Evolutionary conservation across 2,888 invertebrate species (phyloP).

Genomic region (Ectropis crepuscularia): DNA sequence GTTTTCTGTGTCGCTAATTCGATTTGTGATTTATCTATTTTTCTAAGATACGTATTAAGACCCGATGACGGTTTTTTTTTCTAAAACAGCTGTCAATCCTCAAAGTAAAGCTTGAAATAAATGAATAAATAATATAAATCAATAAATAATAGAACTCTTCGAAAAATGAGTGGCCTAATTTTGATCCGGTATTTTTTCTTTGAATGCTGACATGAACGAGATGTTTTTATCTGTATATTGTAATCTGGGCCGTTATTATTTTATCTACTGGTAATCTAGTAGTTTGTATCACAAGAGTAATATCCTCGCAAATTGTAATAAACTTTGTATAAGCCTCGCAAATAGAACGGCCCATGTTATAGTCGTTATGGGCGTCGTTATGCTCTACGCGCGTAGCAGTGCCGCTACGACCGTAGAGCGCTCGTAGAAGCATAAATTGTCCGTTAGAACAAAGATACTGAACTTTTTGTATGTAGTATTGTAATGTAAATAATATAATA

Average conservation of each 20-base stretch:
- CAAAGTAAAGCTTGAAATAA: too few relatives aligned
- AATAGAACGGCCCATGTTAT: conserved; percentile 36
- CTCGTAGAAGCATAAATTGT: conserved; percentile 52
- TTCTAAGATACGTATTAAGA: too few relatives aligned
- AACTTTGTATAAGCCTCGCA: conserved; percentile 32
- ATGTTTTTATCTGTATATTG: too few relatives aligned
- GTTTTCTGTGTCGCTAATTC: too few relatives aligned
- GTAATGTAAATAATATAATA: not conserved
- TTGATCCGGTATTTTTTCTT: too few relatives aligned
- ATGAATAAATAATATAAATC: too few relatives aligned
- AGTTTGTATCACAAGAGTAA: conserved; percentile 6
- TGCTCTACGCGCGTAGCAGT: conserved; percentile 37
- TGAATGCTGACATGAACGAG: too few relatives aligned
- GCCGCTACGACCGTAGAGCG: conserved; percentile 41
- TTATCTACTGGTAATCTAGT: conserved; percentile 4
- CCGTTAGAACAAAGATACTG: conserved; percentile 29
- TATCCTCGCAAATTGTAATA: conserved; percentile 26
- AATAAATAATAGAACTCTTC: too few relatives aligned
- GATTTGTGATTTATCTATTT: too few relatives aligned
- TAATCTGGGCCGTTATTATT: not conserved
- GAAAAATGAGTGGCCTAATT: too few relatives aligned
- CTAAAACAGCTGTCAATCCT: too few relatives aligned
- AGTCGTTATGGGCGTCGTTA: conserved; percentile 37
- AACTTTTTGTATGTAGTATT: not conserved
- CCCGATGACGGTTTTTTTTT: too few relatives aligned